These are phyloP conservation scores for Hirtodrosophila histrioides DNA, from an alignment of 2,888 invertebrate species.

Conservation along the genomic window DNA sequence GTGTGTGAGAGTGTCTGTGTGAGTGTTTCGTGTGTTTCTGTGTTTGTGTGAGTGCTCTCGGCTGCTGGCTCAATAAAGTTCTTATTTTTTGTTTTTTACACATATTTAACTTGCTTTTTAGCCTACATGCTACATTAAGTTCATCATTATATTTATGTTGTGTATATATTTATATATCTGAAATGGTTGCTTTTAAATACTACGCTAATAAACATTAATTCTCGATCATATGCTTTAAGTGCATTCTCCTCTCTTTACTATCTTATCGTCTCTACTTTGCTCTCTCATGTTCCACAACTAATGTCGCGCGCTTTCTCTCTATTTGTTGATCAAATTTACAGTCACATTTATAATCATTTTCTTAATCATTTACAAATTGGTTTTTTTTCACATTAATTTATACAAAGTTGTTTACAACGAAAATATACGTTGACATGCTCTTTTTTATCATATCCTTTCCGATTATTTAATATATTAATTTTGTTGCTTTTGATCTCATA, in stretches of 20 bases:
- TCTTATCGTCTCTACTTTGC: not conserved
- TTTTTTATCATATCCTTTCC: conserved; percentile 6
- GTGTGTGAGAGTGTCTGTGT: conserved; percentile 27
- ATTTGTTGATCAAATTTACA: conserved; percentile 43
- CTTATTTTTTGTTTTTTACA: conserved; percentile 19
- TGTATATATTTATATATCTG: conserved; percentile 51
- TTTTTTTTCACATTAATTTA: conserved; percentile 21
- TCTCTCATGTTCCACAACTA: conserved; percentile 29
- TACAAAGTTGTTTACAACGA: conserved; percentile 42
- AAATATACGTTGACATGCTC: conserved; percentile 24
- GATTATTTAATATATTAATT: conserved; percentile 4
- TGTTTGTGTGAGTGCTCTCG: conserved; percentile 26
- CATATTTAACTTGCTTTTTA: conserved; percentile 52
- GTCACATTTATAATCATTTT: conserved; percentile 40
- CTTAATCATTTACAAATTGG: conserved; percentile 59
- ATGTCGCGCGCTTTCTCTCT: conserved; percentile 40
- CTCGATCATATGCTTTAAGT: not conserved
- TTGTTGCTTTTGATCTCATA: conserved; percentile 14
- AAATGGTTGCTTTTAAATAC: conserved; percentile 62
- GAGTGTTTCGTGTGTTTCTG: conserved; percentile 15
- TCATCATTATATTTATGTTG: conserved; percentile 32
- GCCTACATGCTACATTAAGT: conserved; percentile 70
- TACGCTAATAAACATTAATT: conserved; percentile 45
- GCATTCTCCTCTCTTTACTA: conserved; percentile 4
- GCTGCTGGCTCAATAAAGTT: conserved; percentile 53